Percentiles rank a stretch among this genome's conserved stretches.
Conservation (phyloP, 1,140 invertebrate species). For the Drosophila baimaii region DNA sequence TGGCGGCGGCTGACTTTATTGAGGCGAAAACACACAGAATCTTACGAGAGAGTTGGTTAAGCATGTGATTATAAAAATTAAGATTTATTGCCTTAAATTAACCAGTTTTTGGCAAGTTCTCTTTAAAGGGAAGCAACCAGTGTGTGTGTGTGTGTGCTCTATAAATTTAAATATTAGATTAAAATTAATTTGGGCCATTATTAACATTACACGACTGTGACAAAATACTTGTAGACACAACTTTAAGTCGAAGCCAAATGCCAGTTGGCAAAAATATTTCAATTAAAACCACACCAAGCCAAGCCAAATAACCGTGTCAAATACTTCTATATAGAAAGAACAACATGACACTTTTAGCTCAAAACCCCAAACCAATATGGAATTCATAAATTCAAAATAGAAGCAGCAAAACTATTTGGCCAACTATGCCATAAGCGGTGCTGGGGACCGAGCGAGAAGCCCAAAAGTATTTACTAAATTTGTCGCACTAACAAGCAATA, state of each 20-base stretch:
- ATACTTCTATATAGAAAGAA: constrained; percentile 75
- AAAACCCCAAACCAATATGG: constrained; percentile 53
- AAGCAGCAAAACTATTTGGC: constrained; percentile 33
- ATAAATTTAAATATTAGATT: constrained; percentile 11
- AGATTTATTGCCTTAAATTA: constrained; percentile 29
- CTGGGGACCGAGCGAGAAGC: constrained; percentile 45
- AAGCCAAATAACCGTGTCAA: constrained; percentile 69
- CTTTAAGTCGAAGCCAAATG: background rate
- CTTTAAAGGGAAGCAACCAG: constrained; percentile 1
- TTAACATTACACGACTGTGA: too few relatives aligned
- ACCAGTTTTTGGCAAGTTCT: constrained; percentile 5
- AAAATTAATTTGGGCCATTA: background rate
- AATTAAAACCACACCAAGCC: constrained; percentile 27
- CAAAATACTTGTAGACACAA: background rate
- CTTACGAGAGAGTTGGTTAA: constrained; percentile 5
- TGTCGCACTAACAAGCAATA: constrained; percentile 84
- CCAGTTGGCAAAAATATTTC: constrained; percentile 20
- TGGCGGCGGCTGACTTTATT: constrained; percentile 30
- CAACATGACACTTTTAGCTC: constrained; percentile 74
- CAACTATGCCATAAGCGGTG: constrained; percentile 54
- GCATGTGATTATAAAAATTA: constrained; percentile 40
- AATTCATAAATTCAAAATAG: constrained; percentile 68
- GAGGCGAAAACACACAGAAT: constrained; percentile 47
- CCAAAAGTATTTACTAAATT: constrained; percentile 81
- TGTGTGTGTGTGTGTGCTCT: background rate